Conservation (phyloP, 53 echinoderm and acorn worm species). For the Crossaster papposus region DNA sequence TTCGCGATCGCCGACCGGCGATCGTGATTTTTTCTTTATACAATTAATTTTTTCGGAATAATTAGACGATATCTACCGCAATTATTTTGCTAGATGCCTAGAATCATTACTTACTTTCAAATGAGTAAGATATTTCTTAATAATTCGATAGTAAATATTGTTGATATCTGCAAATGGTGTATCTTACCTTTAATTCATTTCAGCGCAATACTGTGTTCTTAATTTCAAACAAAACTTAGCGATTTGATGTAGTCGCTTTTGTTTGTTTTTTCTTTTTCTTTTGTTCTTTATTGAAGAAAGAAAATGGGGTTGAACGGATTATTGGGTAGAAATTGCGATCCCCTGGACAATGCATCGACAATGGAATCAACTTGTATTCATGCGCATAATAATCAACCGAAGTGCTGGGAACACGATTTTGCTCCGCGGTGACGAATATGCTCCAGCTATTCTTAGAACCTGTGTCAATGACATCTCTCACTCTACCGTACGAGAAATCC, state of each 20-base stretch:
- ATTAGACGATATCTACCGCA: no score
- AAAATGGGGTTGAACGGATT: no score
- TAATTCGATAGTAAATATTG: no score
- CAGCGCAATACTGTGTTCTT: no score
- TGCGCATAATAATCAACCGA: conserved; percentile 14
- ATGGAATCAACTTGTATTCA: not conserved
- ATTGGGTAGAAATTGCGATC: not conserved
- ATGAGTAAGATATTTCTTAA: no score
- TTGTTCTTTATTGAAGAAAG: not conserved
- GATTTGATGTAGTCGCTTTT: not conserved
- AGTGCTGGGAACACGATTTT: conserved; percentile 3
- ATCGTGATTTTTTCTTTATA: no score
- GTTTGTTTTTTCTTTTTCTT: not conserved
- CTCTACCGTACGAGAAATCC: not conserved
- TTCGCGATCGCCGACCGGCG: no score
- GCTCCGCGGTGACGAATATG: not conserved
- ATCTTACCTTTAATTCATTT: no score
- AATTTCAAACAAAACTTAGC: not conserved
- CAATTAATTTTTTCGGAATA: no score
- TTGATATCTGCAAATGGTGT: no score
- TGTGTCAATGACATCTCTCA: conserved; percentile 32
- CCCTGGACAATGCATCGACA: not conserved
- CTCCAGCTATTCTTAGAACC: not conserved
- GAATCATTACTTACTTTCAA: no score
- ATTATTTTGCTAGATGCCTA: no score